Conservation (phyloP, 2,113 vertebrate species). For the Fregetta grallaria region DNA sequence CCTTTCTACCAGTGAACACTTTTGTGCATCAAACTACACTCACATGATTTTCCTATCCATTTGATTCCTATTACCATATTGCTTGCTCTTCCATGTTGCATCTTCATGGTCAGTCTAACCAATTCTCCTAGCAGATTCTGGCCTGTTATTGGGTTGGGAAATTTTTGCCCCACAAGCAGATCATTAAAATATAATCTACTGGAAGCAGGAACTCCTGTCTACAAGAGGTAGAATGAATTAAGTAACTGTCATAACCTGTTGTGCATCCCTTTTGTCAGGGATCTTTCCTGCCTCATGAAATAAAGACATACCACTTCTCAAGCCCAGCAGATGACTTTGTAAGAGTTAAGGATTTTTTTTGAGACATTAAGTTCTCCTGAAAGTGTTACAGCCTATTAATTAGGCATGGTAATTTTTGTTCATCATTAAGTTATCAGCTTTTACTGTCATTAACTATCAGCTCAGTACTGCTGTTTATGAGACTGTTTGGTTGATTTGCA, state of each 20-base stretch:
- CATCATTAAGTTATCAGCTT: conserved; percentile 13
- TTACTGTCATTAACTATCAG: conserved; percentile 34
- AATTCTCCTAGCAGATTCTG: background rate
- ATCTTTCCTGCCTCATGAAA: background rate
- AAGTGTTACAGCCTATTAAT: background rate
- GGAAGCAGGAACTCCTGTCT: background rate
- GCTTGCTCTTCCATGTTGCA: background rate
- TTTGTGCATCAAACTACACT: background rate
- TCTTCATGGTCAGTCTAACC: background rate
- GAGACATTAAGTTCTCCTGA: background rate
- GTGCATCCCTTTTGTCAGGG: background rate
- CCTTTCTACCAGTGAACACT: background rate
- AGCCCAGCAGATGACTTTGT: background rate
- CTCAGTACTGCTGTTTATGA: background rate
- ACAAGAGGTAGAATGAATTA: background rate
- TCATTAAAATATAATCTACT: background rate
- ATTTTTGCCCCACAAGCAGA: background rate
- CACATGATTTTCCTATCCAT: background rate
- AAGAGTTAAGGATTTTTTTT: background rate
- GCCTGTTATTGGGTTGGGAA: background rate
- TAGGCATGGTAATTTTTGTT: background rate
- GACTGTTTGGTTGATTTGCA: conserved; percentile 11
- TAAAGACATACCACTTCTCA: background rate
- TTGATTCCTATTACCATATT: background rate
- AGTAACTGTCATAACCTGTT: background rate